phyloP scores from a whole-genome alignment of 2,888 invertebrate species.

The Limnephilus rhombicus region DNA sequence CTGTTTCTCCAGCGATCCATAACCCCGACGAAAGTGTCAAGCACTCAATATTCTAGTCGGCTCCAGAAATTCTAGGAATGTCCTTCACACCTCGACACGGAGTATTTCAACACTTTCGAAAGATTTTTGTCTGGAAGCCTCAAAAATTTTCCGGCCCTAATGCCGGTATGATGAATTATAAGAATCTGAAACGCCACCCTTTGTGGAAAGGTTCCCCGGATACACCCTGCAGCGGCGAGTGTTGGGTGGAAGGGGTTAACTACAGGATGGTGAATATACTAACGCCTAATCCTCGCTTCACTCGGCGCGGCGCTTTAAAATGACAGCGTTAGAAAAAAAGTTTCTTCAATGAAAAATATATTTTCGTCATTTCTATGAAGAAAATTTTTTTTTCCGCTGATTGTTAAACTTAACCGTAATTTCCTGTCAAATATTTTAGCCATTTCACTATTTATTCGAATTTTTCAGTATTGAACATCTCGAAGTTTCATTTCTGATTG shows the following conservation, averaged over 20 bases:
- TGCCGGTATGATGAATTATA: constrained; percentile 52
- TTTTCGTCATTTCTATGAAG: no score
- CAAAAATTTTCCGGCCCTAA: constrained; percentile 33
- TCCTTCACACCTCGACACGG: background rate
- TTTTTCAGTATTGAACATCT: no score
- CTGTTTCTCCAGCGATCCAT: background rate
- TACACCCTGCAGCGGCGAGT: background rate
- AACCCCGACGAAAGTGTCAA: background rate
- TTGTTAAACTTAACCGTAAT: no score
- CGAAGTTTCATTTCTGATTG: no score
- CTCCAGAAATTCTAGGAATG: background rate
- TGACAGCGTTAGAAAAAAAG: background rate
- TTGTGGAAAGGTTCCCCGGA: constrained; percentile 38
- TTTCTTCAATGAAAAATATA: no score
- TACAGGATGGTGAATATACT: background rate
- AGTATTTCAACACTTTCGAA: background rate
- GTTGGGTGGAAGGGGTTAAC: background rate
- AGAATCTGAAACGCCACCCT: constrained; percentile 54
- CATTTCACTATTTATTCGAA: no score
- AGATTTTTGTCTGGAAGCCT: constrained; percentile 3
- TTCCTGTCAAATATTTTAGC: no score
- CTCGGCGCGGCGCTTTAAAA: background rate
- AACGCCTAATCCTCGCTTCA: background rate
- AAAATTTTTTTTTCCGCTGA: no score
- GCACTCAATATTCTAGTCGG: background rate